Base-by-base conservation (phyloP, 1,140 invertebrate species). In the Diabrotica undecimpunctata region DNA sequence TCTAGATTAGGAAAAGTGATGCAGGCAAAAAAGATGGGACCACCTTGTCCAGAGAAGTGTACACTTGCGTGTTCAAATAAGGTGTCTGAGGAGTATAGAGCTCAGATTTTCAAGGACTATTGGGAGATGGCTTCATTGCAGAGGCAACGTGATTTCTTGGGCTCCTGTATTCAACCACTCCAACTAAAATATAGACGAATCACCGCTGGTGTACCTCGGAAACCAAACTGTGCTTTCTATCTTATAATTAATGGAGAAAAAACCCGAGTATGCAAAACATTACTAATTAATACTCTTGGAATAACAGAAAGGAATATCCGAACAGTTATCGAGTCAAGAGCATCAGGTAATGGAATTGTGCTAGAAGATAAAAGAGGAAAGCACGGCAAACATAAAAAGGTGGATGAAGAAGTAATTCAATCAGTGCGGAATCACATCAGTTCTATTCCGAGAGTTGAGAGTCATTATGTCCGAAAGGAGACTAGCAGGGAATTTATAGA, bases 201-300 rank as follows among this genome's bases (percentile, higher is more conserved):
- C 7, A 54, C 52, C 12, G 52, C 52, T 12, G 7, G 12, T 10
- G 52, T 10, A 54, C 52, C 52, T 54, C 11, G 52, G 12, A 54
- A 54, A 1, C 52, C 52, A 14, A 54, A 54, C 12, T 54, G 52
- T 54, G 52, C 52, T 54, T 54, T 54, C 12, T 54, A 54, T 54
- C 52, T 54, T 7, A 54, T 0, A 12, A 12, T 10, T 54, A 54
- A 54, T 54, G 12, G 14, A 10, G 12, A 7, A 54, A 54, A 54
- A 12, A 54, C n/a, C n/a, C n/a, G n/a, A n/a, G n/a, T n/a, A n/a
- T n/a, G n/a, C n/a, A n/a, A n/a, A n/a, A n/a, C n/a, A n/a, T n/a
- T n/a, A n/a, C n/a, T n/a, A n/a, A n/a, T n/a, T n/a, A n/a, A n/a
- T n/a, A n/a, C n/a, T n/a, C n/a, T n/a, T n/a, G n/a, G n/a, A n/a